Conservation (phyloP, 2,888 invertebrate species). For the Acleris holmiana region DNA sequence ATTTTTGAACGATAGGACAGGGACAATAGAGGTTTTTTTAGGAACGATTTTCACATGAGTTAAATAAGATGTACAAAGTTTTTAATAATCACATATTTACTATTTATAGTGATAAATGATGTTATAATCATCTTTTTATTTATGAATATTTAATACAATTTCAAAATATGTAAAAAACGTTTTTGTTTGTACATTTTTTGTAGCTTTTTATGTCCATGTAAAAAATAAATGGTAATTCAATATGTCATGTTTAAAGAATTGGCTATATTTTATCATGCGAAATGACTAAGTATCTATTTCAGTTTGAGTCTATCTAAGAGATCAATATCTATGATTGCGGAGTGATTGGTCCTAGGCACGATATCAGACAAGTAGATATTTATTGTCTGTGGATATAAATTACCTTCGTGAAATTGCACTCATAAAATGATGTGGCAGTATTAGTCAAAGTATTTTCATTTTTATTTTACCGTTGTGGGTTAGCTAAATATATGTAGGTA, state of each 20-base stretch:
- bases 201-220: too few relatives aligned
- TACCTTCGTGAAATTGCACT: neutral
- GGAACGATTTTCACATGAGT: slow-evolving; percentile 11
- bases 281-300: slow-evolving; percentile 22
- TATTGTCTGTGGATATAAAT: slow-evolving; percentile 17
- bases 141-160: too few relatives aligned
- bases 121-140: too few relatives aligned
- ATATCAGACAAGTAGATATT: slow-evolving; percentile 23
- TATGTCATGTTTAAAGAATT: neutral
- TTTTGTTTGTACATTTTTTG: too few relatives aligned
- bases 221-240: too few relatives aligned
- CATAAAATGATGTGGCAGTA: too few relatives aligned
- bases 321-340: slow-evolving; percentile 28
- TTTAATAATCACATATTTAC: too few relatives aligned
- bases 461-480: neutral
- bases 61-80: neutral
- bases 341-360: slow-evolving; percentile 35
- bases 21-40: slow-evolving; percentile 31
- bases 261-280: slow-evolving; percentile 7
- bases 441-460: too few relatives aligned
- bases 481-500: neutral
- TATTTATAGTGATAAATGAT: too few relatives aligned
- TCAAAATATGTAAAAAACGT: too few relatives aligned
- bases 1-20: slow-evolving; percentile 63
- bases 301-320: slow-evolving; percentile 22